Conservation (phyloP, 2,113 vertebrate genomes). For the Mastomys natalensis region DNA sequence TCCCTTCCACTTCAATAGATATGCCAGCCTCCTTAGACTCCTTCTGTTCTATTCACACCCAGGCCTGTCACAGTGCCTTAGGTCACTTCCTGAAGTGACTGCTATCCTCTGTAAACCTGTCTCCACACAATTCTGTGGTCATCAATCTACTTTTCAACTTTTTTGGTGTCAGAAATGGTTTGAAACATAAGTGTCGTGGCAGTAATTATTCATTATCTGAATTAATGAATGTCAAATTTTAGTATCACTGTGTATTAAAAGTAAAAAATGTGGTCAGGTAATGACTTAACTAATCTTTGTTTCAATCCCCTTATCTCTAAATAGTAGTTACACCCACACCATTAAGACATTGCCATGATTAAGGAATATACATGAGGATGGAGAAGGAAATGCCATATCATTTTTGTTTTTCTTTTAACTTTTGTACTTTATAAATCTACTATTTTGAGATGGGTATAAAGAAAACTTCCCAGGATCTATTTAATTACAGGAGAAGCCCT, state of each 20-base stretch:
- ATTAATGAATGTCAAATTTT: not conserved
- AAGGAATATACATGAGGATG: not conserved
- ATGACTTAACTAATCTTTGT: not conserved
- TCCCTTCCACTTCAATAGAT: not conserved
- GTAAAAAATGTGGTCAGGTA: not conserved
- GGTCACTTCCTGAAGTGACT: rapidly evolving
- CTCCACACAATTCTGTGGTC: not conserved
- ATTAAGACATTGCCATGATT: not conserved
- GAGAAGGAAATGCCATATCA: not conserved
- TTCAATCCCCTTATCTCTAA: not conserved
- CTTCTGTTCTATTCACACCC: not conserved
- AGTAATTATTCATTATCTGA: not conserved
- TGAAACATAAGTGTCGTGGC: not conserved
- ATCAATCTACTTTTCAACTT: not conserved
- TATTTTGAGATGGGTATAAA: slow-evolving; percentile 8
- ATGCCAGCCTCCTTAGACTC: not conserved
- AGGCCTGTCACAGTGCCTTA: not conserved
- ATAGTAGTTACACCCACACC: not conserved
- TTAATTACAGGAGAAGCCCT: slow-evolving; percentile 49
- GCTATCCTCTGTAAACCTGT: not conserved
- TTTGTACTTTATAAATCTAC: slow-evolving; percentile 8
- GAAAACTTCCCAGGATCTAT: slow-evolving; percentile 25
- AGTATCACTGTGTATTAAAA: not conserved
- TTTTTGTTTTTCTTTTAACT: not conserved
- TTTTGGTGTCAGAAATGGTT: not conserved